Evolutionary conservation across 2,888 invertebrate genomes (phyloP).

Genomic region (Leptinotarsa peninsularis): DNA sequence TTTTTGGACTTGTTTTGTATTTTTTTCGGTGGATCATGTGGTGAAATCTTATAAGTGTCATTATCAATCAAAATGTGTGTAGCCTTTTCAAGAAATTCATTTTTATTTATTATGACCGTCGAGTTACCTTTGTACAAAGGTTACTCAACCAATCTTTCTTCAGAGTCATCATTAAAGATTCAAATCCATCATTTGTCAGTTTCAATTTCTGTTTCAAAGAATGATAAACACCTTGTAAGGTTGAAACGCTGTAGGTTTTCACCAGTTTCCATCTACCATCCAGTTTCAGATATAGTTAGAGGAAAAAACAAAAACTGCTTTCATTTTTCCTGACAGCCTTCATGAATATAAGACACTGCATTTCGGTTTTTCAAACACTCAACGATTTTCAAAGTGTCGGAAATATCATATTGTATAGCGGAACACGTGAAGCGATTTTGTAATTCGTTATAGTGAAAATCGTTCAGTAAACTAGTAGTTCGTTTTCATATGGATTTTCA

Average conservation of each 20-base stretch:
- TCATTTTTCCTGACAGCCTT: slow-evolving; percentile 54
- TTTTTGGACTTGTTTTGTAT: no score
- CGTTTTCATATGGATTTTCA: slow-evolving; percentile 33
- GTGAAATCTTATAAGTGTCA: no score
- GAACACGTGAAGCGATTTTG: slow-evolving; percentile 32
- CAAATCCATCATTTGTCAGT: slow-evolving; percentile 38
- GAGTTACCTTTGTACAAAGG: no score
- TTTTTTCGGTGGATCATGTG: no score
- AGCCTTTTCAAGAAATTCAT: no score
- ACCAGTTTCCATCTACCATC: slow-evolving; percentile 52
- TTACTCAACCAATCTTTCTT: no score
- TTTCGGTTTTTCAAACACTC: slow-evolving; percentile 59
- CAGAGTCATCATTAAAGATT: not conserved
- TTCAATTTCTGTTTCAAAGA: slow-evolving; percentile 49
- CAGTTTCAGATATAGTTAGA: slow-evolving; percentile 56
- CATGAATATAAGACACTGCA: slow-evolving; percentile 58
- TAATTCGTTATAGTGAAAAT: slow-evolving; percentile 43
- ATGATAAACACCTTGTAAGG: slow-evolving; percentile 49
- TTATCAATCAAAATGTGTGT: no score
- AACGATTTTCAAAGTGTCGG: slow-evolving; percentile 55
- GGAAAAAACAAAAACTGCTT: slow-evolving; percentile 47
- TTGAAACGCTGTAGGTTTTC: slow-evolving; percentile 46
- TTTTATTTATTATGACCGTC: no score
- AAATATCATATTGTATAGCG: slow-evolving; percentile 36
- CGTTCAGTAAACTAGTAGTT: slow-evolving; percentile 51